Conservation (phyloP, 23 tunicate genomes). For the Trididemnum nubilum region DNA sequence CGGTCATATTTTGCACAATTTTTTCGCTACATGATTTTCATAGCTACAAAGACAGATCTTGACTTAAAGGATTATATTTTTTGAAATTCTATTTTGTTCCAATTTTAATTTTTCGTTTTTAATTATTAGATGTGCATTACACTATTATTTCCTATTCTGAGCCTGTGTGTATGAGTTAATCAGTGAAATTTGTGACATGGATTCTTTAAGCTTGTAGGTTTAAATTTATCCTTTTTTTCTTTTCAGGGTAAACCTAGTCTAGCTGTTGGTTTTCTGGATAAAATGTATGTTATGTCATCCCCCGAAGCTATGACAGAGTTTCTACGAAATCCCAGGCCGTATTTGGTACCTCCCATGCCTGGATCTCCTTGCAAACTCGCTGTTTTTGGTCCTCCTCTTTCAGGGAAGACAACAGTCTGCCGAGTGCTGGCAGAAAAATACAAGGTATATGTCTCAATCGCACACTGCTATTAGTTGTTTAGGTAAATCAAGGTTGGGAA, state of each 20-base stretch:
- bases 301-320: conserved; percentile 90
- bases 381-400: conserved; percentile 73
- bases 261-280: conserved; percentile 89
- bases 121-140: no score
- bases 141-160: no score
- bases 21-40: no score
- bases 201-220: no score
- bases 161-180: no score
- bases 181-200: no score
- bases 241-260: conserved; percentile 82
- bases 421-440: conserved; percentile 55
- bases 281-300: conserved; percentile 92
- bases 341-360: conserved; percentile 88
- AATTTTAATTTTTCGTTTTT: no score
- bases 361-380: conserved; percentile 80
- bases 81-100: no score
- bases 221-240: not conserved
- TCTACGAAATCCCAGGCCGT: conserved; percentile 90
- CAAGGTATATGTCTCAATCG: conserved; percentile 28
- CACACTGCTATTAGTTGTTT: not conserved
- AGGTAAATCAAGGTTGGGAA: no score
- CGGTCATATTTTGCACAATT: no score
- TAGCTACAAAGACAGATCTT: no score
- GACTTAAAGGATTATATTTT: no score
- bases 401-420: conserved; percentile 73